These are phyloP conservation scores for Ceratosolen fusciceps DNA, from an alignment of 1,140 invertebrate species.

Conservation along the genomic window DNA sequence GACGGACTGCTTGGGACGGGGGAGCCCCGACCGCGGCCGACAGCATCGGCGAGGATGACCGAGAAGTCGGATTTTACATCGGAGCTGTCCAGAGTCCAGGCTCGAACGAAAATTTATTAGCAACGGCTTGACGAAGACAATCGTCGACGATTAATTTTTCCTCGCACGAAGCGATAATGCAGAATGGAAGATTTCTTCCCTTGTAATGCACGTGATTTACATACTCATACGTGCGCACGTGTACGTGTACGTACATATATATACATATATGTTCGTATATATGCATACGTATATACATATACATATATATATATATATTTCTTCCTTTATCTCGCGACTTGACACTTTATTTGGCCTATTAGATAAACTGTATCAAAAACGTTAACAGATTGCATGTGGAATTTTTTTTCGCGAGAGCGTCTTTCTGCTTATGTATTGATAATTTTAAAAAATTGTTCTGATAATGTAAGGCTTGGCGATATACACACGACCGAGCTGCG, in stretches of 20 bases:
- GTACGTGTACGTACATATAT: no score
- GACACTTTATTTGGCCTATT: slow-evolving; percentile 26
- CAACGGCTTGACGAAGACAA: slow-evolving; percentile 12
- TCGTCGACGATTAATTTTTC: slow-evolving; percentile 34
- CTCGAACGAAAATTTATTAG: slow-evolving; percentile 15
- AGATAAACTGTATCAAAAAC: slow-evolving; percentile 7
- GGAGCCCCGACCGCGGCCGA: no score
- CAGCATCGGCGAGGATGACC: no score
- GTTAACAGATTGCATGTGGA: slow-evolving; percentile 10
- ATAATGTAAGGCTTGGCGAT: background rate
- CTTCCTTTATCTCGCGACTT: background rate
- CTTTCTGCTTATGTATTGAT: background rate
- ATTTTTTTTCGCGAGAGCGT: background rate
- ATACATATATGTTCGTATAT: no score
- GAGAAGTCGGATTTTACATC: background rate
- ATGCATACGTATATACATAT: no score
- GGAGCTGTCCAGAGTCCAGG: background rate
- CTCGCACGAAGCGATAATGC: slow-evolving; percentile 33
- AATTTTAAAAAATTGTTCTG: background rate
- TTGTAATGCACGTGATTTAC: slow-evolving; percentile 31
- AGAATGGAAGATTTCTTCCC: slow-evolving; percentile 17
- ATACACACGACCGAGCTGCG: background rate
- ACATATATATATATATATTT: no score
- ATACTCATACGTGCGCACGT: no score
- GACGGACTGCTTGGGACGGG: no score